Conservation (phyloP, 2,113 vertebrate genomes). For the Pardalotus punctatus region DNA sequence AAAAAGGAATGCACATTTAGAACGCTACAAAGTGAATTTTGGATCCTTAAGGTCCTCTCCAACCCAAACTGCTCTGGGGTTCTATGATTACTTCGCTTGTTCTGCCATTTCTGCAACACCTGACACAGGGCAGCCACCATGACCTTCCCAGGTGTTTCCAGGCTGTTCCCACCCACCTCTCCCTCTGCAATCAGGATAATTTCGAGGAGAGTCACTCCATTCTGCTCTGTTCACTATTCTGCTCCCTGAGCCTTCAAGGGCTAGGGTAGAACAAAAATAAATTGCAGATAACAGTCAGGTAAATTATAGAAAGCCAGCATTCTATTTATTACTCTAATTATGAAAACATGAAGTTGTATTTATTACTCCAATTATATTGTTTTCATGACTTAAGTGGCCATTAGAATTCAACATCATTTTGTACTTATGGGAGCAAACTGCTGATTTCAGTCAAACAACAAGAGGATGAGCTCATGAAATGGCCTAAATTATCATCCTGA, state of each 20-base stretch:
- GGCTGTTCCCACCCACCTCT: too few relatives aligned
- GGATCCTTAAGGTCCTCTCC: not conserved
- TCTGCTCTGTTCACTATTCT: not conserved
- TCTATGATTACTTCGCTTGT: rapidly evolving
- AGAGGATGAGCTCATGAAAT: not conserved
- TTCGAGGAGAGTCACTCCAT: not conserved
- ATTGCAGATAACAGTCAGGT: not conserved
- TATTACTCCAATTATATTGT: conserved; percentile 27
- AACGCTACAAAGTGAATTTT: not conserved
- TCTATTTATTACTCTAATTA: conserved; percentile 35
- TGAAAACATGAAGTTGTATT: not conserved
- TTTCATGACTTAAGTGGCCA: conserved; percentile 3
- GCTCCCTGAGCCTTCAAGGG: not conserved
- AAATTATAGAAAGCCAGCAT: not conserved
- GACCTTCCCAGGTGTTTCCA: not conserved
- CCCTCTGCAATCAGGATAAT: not conserved
- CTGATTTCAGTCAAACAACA: not conserved
- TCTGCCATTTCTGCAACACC: not conserved
- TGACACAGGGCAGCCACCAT: not conserved
- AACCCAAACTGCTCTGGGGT: not conserved
- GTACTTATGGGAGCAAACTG: not conserved
- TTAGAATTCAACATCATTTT: not conserved
- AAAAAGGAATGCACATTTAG: not conserved
- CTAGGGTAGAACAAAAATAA: not conserved
- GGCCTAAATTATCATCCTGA: not conserved